phyloP scores from a whole-genome alignment of 1,140 invertebrate species.

The Drosophila willistoni region DNA sequence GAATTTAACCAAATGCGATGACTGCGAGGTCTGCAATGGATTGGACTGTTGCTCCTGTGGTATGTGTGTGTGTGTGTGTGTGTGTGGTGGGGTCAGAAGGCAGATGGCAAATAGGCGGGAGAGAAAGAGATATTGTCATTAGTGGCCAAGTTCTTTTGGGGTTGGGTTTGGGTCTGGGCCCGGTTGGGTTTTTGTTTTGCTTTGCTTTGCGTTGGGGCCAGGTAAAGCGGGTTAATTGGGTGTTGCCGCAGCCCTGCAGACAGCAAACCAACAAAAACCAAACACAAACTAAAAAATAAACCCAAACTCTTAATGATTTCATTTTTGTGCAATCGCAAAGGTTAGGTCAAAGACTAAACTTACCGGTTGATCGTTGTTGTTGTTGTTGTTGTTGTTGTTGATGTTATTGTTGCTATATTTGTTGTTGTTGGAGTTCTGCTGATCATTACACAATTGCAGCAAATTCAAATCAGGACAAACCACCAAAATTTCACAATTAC shows the following conservation, averaged over 20 bases:
- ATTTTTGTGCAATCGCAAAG: conserved; percentile 69
- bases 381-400: conserved; percentile 36
- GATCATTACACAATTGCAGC: conserved; percentile 75
- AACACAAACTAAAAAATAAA: too few species aligned
- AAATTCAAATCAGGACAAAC: conserved; percentile 76
- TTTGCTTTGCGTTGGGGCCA: conserved; percentile 29
- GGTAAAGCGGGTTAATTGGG: conserved; percentile 79
- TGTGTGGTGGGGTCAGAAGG: conserved; percentile 37
- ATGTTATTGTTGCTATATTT: conserved; percentile 25
- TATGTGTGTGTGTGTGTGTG: conserved; percentile 1
- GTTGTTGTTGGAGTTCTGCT: conserved; percentile 45
- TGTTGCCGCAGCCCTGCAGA: conserved; percentile 38
- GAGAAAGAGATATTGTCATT: conserved; percentile 61
- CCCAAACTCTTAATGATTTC: conserved; percentile 47
- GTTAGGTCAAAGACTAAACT: conserved; percentile 63
- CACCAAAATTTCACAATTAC: conserved; percentile 81
- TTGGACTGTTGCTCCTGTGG: conserved; percentile 42
- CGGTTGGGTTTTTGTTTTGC: not conserved
- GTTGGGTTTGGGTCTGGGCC: conserved; percentile 3
- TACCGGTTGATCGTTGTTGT: conserved; percentile 64
- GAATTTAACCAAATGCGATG: conserved; percentile 78
- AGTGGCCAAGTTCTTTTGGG: conserved; percentile 60
- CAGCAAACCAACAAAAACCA: conserved; percentile 1
- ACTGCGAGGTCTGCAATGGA: conserved; percentile 20
- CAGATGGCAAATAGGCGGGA: conserved; percentile 43